phyloP scores from a whole-genome alignment of 23 tunicate genomes.

The Trididemnum clinides region DNA sequence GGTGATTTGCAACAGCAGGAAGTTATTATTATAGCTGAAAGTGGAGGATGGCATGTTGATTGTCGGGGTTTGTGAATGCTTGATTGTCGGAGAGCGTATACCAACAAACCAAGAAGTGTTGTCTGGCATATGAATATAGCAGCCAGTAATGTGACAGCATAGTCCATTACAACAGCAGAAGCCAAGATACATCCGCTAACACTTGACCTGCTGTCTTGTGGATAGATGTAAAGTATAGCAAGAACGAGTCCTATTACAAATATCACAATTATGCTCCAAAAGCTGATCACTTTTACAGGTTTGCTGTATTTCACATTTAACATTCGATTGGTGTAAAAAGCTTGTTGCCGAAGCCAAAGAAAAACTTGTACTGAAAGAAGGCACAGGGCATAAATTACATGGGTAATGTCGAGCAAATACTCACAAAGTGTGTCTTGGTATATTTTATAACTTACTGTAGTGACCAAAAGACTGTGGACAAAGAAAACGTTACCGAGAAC shows the following conservation, averaged over 20 bases:
- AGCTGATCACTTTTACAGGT: background rate
- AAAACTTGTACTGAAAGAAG: constrained; percentile 29
- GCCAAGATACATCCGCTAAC: background rate
- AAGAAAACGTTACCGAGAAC: constrained; percentile 9
- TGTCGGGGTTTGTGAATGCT: too few species aligned
- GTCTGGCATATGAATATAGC: too few species aligned
- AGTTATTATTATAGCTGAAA: too few species aligned
- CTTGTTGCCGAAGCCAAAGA: constrained; percentile 58
- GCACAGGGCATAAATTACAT: constrained; percentile 20
- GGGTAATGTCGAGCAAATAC: constrained; percentile 27
- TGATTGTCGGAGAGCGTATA: too few species aligned
- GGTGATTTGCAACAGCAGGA: too few species aligned
- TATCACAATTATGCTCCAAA: background rate
- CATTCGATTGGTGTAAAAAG: constrained; percentile 50
- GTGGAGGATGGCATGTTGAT: too few species aligned
- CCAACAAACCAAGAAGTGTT: too few species aligned
- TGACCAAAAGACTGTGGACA: background rate
- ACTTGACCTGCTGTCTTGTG: background rate
- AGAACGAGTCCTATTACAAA: background rate
- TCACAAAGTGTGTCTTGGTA: constrained; percentile 24
- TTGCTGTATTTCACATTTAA: constrained; percentile 22
- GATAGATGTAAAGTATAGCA: background rate
- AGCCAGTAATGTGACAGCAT: too few species aligned
- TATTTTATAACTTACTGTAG: constrained; percentile 2
- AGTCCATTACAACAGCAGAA: too few species aligned